These are phyloP conservation scores for Corythoichthys intestinalis DNA, from an alignment of 2,113 vertebrate species.

Conservation along the genomic window DNA sequence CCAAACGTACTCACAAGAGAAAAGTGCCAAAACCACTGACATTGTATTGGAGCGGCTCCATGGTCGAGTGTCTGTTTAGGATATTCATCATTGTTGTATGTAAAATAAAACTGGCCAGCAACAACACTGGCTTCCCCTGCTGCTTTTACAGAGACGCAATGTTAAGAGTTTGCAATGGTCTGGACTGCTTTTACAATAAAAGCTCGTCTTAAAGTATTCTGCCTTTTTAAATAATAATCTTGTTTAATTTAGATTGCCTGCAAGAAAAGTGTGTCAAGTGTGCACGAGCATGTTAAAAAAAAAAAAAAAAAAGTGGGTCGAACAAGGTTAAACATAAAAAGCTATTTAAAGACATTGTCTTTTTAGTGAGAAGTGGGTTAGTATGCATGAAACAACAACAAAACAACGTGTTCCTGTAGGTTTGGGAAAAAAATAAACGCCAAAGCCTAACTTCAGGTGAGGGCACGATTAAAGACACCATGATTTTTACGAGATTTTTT, in stretches of 20 bases:
- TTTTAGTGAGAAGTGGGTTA: background rate
- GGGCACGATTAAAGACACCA: background rate
- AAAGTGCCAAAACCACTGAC: constrained; percentile 43
- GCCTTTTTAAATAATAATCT: too few species aligned
- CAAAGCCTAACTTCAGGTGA: background rate
- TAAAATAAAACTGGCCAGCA: background rate
- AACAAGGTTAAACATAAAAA: background rate
- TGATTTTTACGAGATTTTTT: too few species aligned
- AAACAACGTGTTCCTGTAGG: background rate
- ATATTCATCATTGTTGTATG: constrained; percentile 2
- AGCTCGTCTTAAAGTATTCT: too few species aligned
- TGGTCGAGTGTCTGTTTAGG: constrained; percentile 29
- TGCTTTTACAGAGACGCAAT: background rate
- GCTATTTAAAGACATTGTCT: background rate
- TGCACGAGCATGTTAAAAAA: background rate
- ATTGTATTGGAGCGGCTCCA: constrained; percentile 18
- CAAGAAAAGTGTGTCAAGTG: too few species aligned
- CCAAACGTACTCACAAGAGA: constrained; percentile 26
- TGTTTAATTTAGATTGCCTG: too few species aligned
- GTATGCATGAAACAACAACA: background rate
- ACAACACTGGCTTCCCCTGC: background rate
- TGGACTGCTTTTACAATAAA: too few species aligned
- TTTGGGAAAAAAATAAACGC: background rate
- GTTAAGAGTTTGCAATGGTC: too few species aligned
- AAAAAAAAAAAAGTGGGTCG: background rate